Base-by-base conservation (phyloP, 2,113 vertebrate genomes). In the Falcunculus frontatus region DNA sequence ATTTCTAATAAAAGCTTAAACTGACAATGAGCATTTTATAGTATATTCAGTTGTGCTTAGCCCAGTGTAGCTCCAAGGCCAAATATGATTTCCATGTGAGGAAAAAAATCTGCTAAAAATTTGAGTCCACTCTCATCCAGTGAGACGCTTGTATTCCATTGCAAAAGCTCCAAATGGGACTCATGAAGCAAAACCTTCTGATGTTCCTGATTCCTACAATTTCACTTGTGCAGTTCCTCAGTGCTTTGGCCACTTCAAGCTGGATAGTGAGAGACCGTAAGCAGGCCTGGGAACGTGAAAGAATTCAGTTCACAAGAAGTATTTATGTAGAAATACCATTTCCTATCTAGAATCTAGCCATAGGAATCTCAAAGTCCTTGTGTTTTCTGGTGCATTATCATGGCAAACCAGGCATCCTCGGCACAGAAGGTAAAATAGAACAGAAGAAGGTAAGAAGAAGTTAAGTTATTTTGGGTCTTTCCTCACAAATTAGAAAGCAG, bases 311-410 rank as follows among this genome's bases (percentile, higher is more conserved):
- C 33, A 69, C 29, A 55, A n/a, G 4, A 60, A 62, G 4, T 65
- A 50, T 77, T 92, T 78, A 22, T 21, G n/a, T 23, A n/a, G n/a
- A 76, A 83, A 88, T 49, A 81, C 10, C 16, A 27, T 50, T 74
- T 94, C 18, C 42, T 79, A 15, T 16, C 33, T 59, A 56, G 49
- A 29, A 85, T 47, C 19, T 23, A 84, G 52, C 4, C 42, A 53
- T 7, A 63, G 20, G 23, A 70, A 16, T 46, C 8, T 10, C 18
- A 72, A 13, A 52, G 12, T 30, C 33, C 50, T 57, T 77, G 18
- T 57, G 26, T 70, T 62, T 89, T 84, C 52, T 75, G 23, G 10
- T 63, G 35, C 0, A 0, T 72, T 78, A 42, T 10, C 1, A 0
- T 8, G 18, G 44, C 20, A 70, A 50, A 76, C 29, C 9, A 80